Base-by-base conservation (phyloP, 1,140 invertebrate genomes). In the Aphelinus certus region DNA sequence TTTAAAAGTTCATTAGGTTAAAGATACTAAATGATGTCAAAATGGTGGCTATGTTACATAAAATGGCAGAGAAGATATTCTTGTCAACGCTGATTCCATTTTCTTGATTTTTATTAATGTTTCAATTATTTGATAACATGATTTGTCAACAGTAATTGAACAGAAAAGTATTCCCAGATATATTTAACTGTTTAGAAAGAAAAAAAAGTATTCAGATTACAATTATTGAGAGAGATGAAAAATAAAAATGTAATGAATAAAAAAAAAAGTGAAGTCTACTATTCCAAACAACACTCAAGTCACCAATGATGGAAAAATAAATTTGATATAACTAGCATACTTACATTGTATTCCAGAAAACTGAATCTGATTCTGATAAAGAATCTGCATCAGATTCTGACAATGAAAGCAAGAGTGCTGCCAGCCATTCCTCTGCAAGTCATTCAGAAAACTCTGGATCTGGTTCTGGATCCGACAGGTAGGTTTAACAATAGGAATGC, bases 361-460 rank as follows among this genome's bases (percentile, higher is more conserved):
- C 88, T 70, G 90, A 90, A 81, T 88, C 89, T 83, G 91, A 91
- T 84, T 92, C 91, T 83, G 91, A 89, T 76, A 91, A 90, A 85
- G 90, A 90, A 86, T 91, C 91, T 80, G 90, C 88, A 79, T 92
- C 91, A 84, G 91, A 91, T 82, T 92, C 91, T 77, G 89, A 90
- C 65, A 92, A 91, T 86, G 89, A 90, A 68, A 92, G 91, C 87
- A 90, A 91, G 71, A 91, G 89, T 83, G 88, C 88, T 76, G 90
- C 91, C 78, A 90, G 89, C 73, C 92, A 91, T 81, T 90, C 89
- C 49, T 92, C 91, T 9, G 87, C 81, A 56, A 90, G 89, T 61
- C 26, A 26, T 26, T 26, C 26, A 26, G 26, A 26, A 26, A 87
- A 85, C 71, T 90, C 90, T 7, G 89, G 86, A 60, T 90, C 89